phyloP scores from a whole-genome alignment of 1,140 invertebrate species.

The Rhyzopertha dominica region DNA sequence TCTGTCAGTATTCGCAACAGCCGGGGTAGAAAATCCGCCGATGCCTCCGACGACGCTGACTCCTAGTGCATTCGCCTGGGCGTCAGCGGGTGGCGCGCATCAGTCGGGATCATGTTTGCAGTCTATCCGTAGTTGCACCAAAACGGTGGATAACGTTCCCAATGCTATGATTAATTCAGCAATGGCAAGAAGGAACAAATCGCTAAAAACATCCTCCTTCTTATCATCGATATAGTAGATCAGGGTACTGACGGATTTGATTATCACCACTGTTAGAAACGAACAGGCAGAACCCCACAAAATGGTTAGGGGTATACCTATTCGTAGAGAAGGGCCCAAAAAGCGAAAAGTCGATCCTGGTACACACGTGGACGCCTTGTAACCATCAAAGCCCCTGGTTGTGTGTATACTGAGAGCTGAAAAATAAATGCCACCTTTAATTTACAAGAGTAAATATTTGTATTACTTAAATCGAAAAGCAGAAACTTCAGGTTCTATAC shows the following conservation, averaged over 20 bases:
- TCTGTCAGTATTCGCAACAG: conserved; percentile 22
- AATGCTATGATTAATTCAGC: conserved; percentile 22
- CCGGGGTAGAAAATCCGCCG: conserved; percentile 21
- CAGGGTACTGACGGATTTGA: conserved; percentile 44
- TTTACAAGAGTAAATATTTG: too few species aligned
- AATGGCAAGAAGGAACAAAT: conserved; percentile 25
- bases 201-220: conserved; percentile 15
- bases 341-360: conserved; percentile 49
- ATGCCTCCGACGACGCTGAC: conserved; percentile 30
- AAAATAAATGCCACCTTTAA: too few species aligned
- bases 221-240: conserved; percentile 11
- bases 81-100: conserved; percentile 24
- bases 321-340: conserved; percentile 46
- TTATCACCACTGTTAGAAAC: conserved; percentile 47
- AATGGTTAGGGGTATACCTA: conserved; percentile 46
- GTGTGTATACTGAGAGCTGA: conserved; percentile 47
- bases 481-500: too few species aligned
- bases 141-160: conserved; percentile 25
- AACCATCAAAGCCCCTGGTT: conserved; percentile 44
- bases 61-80: conserved; percentile 21
- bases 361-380: conserved; percentile 47
- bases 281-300: conserved; percentile 49
- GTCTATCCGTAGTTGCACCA: conserved; percentile 30
- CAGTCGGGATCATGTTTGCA: conserved; percentile 37
- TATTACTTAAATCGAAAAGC: too few species aligned